A percentile compares a stretch with the other conserved stretches of the same genome.
Evolutionary conservation across 2,888 invertebrate species (phyloP).

Genomic region (Erebia epiphron): DNA sequence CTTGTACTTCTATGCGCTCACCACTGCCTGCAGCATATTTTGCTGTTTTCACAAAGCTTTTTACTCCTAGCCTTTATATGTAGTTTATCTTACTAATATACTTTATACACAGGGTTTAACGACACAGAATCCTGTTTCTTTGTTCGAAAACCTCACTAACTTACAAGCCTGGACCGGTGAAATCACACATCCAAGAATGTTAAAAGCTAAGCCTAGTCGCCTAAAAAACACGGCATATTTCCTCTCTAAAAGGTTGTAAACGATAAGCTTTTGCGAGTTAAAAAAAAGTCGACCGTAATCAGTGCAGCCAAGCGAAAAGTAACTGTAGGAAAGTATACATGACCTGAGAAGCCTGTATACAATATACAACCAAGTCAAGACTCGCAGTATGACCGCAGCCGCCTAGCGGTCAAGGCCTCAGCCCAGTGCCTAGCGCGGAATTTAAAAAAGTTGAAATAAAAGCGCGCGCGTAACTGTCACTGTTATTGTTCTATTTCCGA

Average conservation of each 20-base stretch:
- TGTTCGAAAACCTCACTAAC: slow-evolving; percentile 12
- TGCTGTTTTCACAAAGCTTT: not conserved
- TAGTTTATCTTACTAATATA: no score
- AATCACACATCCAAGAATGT: slow-evolving; percentile 19
- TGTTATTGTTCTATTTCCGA: slow-evolving; percentile 42
- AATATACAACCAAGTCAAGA: slow-evolving; percentile 51
- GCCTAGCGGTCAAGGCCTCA: slow-evolving; percentile 75
- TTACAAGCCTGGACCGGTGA: not conserved
- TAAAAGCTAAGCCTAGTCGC: slow-evolving; percentile 17
- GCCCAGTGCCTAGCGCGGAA: slow-evolving; percentile 58
- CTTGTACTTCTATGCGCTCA: no score
- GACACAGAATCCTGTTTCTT: slow-evolving; percentile 23
- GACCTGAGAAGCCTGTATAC: slow-evolving; percentile 55
- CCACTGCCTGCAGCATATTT: no score
- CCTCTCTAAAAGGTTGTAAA: slow-evolving; percentile 46
- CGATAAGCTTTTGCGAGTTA: slow-evolving; percentile 53
- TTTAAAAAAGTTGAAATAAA: slow-evolving; percentile 57
- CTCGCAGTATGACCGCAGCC: slow-evolving; percentile 73
- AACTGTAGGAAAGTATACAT: slow-evolving; percentile 79
- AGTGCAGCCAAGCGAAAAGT: slow-evolving; percentile 78
- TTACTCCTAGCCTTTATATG: not conserved
- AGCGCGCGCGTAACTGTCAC: slow-evolving; percentile 70
- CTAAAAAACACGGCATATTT: slow-evolving; percentile 33
- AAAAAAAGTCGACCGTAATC: slow-evolving; percentile 62
- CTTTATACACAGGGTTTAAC: slow-evolving; percentile 2